Percentiles rank a stretch among this genome's conserved stretches.
Evolutionary conservation across 2,113 vertebrate species (phyloP).

Genomic region (Hassar affinis): DNA sequence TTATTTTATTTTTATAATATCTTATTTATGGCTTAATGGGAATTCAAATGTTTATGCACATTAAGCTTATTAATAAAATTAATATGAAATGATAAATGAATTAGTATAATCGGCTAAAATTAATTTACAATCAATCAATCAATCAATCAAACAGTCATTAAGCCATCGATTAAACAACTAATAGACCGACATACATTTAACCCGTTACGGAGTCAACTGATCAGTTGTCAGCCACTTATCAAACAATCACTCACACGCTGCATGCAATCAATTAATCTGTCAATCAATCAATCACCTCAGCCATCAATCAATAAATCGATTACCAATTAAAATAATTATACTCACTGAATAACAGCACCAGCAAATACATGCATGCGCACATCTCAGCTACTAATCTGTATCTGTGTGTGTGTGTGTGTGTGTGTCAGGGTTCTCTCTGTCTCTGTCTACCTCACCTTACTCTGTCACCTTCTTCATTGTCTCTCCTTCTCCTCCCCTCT

Average conservation of each 20-base stretch:
- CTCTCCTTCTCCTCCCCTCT: not conserved
- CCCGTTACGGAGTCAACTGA: not conserved
- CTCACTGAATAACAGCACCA: conserved; percentile 26
- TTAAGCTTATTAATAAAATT: not conserved
- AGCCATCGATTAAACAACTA: not conserved
- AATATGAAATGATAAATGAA: not conserved
- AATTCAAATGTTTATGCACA: not conserved
- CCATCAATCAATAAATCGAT: not conserved
- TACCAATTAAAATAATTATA: not conserved
- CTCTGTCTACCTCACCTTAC: not conserved
- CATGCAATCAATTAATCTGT: not conserved
- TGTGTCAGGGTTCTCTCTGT: not conserved
- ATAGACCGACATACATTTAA: not conserved
- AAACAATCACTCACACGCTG: not conserved
- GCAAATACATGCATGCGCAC: not conserved
- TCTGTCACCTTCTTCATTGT: not conserved
- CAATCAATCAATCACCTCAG: not conserved
- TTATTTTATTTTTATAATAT: not conserved
- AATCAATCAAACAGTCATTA: not conserved
- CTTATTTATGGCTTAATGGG: not conserved
- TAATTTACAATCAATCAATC: not conserved
- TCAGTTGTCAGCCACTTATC: not conserved
- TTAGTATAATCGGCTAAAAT: not conserved
- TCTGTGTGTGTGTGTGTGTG: not conserved
- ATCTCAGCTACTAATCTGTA: not conserved